Conservation (phyloP, 2,888 invertebrate genomes). For the Polydrusus tereticollis region DNA sequence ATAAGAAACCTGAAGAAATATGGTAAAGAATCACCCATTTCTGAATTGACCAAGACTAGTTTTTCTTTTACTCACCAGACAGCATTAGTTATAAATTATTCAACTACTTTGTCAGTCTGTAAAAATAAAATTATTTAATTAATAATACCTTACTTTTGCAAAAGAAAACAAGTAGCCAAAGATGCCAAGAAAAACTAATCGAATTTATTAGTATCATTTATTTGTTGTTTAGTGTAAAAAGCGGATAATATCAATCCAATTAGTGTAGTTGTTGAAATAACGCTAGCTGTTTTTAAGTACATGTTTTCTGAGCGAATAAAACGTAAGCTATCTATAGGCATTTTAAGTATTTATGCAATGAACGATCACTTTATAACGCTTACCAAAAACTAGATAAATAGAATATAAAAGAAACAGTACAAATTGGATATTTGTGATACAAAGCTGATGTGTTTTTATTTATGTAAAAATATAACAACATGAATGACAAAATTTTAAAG, state of each 20-base stretch:
- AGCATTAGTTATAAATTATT: constrained; percentile 29
- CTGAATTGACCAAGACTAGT: constrained; percentile 13
- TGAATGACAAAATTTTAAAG: no score
- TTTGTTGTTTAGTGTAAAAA: constrained; percentile 9
- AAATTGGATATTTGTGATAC: no score
- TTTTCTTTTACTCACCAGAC: constrained; percentile 3
- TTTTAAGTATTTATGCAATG: constrained; percentile 1
- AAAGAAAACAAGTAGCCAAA: constrained; percentile 5
- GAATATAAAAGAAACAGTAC: no score
- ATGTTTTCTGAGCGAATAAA: neutral
- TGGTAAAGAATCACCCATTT: constrained; percentile 25
- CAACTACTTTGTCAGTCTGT: constrained; percentile 28
- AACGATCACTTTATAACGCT: neutral
- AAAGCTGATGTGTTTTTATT: no score
- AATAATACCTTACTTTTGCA: constrained; percentile 14
- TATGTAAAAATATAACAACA: no score
- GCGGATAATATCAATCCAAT: constrained; percentile 13
- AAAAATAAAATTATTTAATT: constrained; percentile 37
- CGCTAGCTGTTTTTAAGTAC: neutral
- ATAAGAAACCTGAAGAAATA: no score
- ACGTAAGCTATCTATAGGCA: neutral
- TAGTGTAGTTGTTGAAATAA: constrained; percentile 6
- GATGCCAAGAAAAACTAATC: constrained; percentile 8
- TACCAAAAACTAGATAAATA: neutral
- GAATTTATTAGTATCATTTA: constrained; percentile 16